These are phyloP conservation scores for Mesoclemmys tuberculata DNA, from an alignment of 2,113 vertebrate genomes.

Conservation along the genomic window DNA sequence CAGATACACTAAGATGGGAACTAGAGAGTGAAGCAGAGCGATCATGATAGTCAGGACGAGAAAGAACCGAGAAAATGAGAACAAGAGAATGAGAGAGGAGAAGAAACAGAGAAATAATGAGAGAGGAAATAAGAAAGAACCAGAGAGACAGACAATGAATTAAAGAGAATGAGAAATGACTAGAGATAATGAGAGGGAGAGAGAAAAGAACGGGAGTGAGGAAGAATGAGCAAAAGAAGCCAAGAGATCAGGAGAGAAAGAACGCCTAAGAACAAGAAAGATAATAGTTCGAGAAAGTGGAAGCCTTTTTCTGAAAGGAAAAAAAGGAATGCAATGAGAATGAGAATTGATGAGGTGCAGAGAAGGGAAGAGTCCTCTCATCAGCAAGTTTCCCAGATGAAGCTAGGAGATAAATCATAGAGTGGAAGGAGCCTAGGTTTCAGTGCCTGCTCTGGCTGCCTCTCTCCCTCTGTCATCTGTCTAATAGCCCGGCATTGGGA, in stretches of 20 bases:
- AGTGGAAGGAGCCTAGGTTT: constrained; percentile 58
- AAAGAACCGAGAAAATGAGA: not conserved
- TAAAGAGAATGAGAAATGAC: not conserved
- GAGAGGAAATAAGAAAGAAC: not conserved
- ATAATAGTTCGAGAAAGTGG: constrained; percentile 38
- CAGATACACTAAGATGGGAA: not conserved
- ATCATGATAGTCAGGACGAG: not conserved
- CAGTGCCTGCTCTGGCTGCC: not conserved
- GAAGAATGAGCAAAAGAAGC: not conserved
- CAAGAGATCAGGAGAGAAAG: not conserved
- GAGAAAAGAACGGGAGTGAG: not conserved
- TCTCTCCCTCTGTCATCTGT: constrained; percentile 69
- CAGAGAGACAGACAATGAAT: not conserved
- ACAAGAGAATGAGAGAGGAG: fast-evolving
- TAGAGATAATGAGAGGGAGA: not conserved
- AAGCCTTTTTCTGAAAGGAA: constrained; percentile 20
- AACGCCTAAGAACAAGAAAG: not conserved
- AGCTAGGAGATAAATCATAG: constrained; percentile 73
- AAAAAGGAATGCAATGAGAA: constrained; percentile 60
- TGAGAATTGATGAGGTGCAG: constrained; percentile 79
- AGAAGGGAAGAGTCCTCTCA: constrained; percentile 75
- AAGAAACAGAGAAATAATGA: not conserved
- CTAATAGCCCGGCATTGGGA: constrained; percentile 35
- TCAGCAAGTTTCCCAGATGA: constrained; percentile 79
- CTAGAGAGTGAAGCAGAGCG: not conserved